Conservation (phyloP, 2,797 vertebrate genomes). For the Tympanoctomys barrerae region DNA sequence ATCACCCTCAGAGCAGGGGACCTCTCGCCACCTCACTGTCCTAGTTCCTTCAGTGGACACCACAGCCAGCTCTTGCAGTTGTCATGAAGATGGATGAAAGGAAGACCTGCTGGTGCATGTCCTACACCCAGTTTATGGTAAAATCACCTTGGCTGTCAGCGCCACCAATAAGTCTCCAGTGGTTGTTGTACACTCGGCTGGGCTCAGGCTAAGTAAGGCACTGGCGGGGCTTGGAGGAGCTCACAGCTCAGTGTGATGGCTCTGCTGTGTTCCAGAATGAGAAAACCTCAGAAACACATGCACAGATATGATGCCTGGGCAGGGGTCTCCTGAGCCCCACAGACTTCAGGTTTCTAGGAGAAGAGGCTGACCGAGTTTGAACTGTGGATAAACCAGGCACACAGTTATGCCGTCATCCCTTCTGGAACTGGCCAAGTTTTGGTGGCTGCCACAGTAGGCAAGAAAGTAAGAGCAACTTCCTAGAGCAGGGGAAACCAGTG, state of each 20-base stretch:
- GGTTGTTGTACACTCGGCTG: neutral
- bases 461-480: neutral
- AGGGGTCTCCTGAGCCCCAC: neutral
- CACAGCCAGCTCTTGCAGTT: neutral
- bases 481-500: neutral
- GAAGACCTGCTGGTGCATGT: fast-evolving
- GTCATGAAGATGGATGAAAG: neutral
- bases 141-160: neutral
- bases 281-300: neutral
- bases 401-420: no score
- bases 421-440: neutral
- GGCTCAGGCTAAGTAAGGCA: fast-evolving
- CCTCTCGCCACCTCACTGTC: neutral
- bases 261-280: neutral
- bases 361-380: neutral
- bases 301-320: neutral
- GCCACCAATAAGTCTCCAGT: no score
- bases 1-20: no score
- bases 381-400: neutral
- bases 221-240: neutral
- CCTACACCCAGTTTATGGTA: neutral
- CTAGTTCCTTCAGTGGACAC: fast-evolving
- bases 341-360: neutral
- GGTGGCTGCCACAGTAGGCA: no score
- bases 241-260: neutral